Base-by-base conservation (phyloP, 2,797 vertebrate genomes). In the Sus cebifrons region DNA sequence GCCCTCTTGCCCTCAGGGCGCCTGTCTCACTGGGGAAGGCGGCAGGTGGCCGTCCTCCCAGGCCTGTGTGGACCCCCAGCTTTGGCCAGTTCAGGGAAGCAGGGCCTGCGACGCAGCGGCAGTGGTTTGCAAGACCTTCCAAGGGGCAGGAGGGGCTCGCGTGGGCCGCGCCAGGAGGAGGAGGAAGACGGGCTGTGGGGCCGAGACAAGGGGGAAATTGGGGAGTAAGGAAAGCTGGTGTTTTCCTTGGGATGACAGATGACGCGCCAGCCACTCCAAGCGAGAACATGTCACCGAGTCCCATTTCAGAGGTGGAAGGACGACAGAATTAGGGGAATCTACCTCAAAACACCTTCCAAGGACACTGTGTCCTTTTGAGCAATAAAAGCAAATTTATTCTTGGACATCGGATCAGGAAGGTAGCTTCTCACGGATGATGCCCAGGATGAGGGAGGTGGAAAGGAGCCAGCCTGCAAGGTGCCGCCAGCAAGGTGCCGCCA, bases 21-120 rank as follows among this genome's bases (percentile, higher is more conserved):
- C 88, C 32, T 0, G 60, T 81, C 86, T 83, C 83, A 40, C 86
- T 20, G 60, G 95, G 86, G 88, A 91, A 16, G n/a, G 58, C 1
- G 12, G 89, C 32, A 58, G 70, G 18, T n/a, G 90, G 90, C 27
- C 15, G 49, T 64, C 65, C 88, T 95, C 84, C 49, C n/a, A n/a
- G 29, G 64, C 73, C 16, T 54, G 82, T 20, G 20, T 15, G 56
- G 87, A 79, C 79, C 56, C 75, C 75, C 18, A 1, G 5, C 32
- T 79, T 32, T 73, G 58, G 94, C 4, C 44, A 16, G 58, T 74
- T 71, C 36, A 54, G 83, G 78, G 78, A 44, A 74, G 87, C 56
- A 74, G 86, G 52, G 36, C 68, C 86, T 89, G 64, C 27, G 89
- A 64, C 6, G 73, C 12, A 18, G 52, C 29, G 32, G 36, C 77